phyloP scores from a whole-genome alignment of 2,888 invertebrate species.

The Stenoptilia bipunctidactyla region DNA sequence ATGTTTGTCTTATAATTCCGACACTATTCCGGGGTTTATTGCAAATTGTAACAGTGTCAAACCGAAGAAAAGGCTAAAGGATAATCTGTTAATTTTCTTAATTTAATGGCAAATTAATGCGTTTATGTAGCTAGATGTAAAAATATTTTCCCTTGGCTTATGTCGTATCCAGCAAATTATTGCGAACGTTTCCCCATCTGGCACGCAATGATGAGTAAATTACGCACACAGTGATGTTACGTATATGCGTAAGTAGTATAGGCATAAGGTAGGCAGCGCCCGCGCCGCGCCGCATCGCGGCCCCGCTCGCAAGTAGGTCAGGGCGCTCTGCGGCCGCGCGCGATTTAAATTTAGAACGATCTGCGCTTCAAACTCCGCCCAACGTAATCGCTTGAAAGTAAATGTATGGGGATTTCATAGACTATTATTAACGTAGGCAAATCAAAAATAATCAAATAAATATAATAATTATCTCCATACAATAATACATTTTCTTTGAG shows the following conservation, averaged over 20 bases:
- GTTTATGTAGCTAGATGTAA: too few relatives aligned
- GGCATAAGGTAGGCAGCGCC: slow-evolving; percentile 47
- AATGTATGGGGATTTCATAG: slow-evolving; percentile 23
- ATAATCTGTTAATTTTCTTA: too few relatives aligned
- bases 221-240: slow-evolving; percentile 47
- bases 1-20: too few relatives aligned
- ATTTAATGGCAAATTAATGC: too few relatives aligned
- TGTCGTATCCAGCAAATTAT: slow-evolving; percentile 22
- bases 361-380: slow-evolving; percentile 63
- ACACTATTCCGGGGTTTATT: too few relatives aligned
- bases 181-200: slow-evolving; percentile 62
- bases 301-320: slow-evolving; percentile 69
- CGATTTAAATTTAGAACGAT: slow-evolving; percentile 70
- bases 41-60: too few relatives aligned
- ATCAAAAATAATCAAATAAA: too few relatives aligned
- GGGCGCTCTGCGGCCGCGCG: slow-evolving; percentile 67
- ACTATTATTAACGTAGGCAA: too few relatives aligned
- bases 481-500: too few relatives aligned
- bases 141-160: too few relatives aligned
- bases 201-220: slow-evolving; percentile 57
- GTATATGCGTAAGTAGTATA: slow-evolving; percentile 37
- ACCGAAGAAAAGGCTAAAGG: too few relatives aligned
- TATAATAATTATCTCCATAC: too few relatives aligned
- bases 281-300: slow-evolving; percentile 68
- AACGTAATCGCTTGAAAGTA: slow-evolving; percentile 47